A percentile compares a stretch with the other conserved stretches of the same genome.
These are phyloP conservation scores for Taeniopygia guttata DNA, from an alignment of 2,797 vertebrate genomes.

Conservation along the genomic window DNA sequence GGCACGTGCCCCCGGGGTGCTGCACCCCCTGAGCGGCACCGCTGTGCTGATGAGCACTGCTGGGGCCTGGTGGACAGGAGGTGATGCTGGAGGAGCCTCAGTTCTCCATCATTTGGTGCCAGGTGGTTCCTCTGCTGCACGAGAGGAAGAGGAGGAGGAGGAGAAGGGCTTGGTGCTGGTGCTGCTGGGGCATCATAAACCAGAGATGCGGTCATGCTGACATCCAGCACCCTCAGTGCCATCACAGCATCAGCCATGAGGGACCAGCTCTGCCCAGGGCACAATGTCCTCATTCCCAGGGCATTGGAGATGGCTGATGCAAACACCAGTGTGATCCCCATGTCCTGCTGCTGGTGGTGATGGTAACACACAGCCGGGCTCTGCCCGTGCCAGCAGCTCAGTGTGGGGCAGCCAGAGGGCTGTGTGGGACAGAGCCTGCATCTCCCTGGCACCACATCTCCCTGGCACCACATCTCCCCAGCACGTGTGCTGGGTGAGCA, in stretches of 20 bases:
- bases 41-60: rapidly evolving
- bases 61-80: neutral
- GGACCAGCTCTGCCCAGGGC: neutral
- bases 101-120: neutral
- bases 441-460: no score
- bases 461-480: neutral
- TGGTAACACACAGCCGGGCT: rapidly evolving
- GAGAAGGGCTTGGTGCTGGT: neutral
- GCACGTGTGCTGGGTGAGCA: neutral
- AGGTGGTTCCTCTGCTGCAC: neutral
- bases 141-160: neutral
- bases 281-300: no score
- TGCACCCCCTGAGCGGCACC: rapidly evolving
- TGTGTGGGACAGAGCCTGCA: neutral
- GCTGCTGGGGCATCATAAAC: neutral
- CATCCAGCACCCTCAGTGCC: neutral
- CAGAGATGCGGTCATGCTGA: neutral
- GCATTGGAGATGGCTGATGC: neutral
- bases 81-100: neutral
- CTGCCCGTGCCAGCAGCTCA: rapidly evolving
- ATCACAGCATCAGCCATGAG: neutral
- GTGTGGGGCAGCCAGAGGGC: neutral
- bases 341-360: neutral
- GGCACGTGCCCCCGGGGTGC: neutral
- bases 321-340: rapidly evolving